phyloP scores from a whole-genome alignment of 2,797 vertebrate genomes.

The Leptodactylus fallax region DNA sequence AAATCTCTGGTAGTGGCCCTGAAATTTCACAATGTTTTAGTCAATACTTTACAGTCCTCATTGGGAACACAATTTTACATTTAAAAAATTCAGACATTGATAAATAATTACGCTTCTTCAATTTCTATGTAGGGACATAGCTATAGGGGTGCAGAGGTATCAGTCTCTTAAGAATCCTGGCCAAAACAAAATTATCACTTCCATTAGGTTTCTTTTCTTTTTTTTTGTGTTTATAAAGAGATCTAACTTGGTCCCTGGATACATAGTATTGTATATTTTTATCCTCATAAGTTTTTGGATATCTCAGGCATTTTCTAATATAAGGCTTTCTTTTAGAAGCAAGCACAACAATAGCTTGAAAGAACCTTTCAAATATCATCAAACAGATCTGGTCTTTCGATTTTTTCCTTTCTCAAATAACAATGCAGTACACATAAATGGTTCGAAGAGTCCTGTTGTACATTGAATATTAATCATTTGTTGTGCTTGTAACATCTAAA shows the following conservation, averaged over 20 bases:
- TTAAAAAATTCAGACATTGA: no score
- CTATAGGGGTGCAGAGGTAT: no score
- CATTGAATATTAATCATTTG: conserved; percentile 42
- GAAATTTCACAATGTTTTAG: no score
- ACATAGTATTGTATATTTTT: conserved; percentile 43
- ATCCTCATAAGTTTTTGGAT: conserved; percentile 43
- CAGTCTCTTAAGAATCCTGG: no score
- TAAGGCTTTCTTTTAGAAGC: conserved; percentile 37
- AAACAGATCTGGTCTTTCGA: conserved; percentile 51
- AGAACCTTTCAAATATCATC: conserved; percentile 59
- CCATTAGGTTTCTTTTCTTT: not conserved
- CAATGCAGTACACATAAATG: conserved; percentile 44
- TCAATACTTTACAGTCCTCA: no score
- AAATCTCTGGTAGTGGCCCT: no score
- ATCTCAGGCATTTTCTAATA: conserved; percentile 38
- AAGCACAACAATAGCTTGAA: conserved; percentile 50
- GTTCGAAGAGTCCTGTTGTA: not conserved
- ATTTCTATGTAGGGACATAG: no score
- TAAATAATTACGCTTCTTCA: no score
- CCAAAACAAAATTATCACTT: not conserved
- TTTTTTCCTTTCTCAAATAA: conserved; percentile 35
- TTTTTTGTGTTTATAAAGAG: conserved; percentile 20
- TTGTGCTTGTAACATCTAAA: conserved; percentile 14
- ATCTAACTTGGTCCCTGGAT: conserved; percentile 19
- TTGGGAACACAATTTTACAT: no score